phyloP scores from a whole-genome alignment of 2,113 vertebrate genomes.

The Pachyramphus minor region DNA sequence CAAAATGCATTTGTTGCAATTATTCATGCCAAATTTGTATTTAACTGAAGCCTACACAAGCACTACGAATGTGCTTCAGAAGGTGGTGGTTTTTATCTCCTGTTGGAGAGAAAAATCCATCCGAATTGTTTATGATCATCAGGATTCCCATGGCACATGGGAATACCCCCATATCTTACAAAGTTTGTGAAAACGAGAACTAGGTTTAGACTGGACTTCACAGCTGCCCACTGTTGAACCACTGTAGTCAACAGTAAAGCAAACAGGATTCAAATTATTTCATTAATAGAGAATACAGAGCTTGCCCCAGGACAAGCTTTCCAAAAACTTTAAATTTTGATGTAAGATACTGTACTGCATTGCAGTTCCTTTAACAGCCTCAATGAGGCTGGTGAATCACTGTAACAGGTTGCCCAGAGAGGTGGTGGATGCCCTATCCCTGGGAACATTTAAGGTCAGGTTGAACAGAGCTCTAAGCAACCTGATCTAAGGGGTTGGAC shows the following conservation, averaged over 20 bases:
- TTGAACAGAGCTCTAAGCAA: not conserved
- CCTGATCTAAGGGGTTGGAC: not conserved
- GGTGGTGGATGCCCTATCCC: not conserved
- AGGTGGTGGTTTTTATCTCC: not conserved
- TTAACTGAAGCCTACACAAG: not conserved
- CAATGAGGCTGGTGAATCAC: not conserved
- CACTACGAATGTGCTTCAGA: not conserved
- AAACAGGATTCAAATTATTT: not conserved
- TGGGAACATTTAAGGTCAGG: not conserved
- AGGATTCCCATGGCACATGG: not conserved
- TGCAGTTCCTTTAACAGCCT: not conserved
- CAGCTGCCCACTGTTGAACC: not conserved
- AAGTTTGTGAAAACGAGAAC: not conserved
- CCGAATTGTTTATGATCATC: not conserved
- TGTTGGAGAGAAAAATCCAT: not conserved
- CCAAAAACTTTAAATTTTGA: not conserved
- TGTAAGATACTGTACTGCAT: not conserved
- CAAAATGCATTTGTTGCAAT: not conserved
- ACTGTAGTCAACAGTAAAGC: not conserved
- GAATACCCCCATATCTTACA: not conserved
- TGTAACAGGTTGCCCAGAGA: not conserved
- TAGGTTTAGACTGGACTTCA: not conserved
- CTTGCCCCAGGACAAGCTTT: not conserved
- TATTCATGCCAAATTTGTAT: not conserved
- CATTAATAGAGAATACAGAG: not conserved